Percentiles rank a stretch among this genome's conserved stretches.
Conservation (phyloP, 2,797 vertebrate species). For the Tenualosa ilisha region DNA sequence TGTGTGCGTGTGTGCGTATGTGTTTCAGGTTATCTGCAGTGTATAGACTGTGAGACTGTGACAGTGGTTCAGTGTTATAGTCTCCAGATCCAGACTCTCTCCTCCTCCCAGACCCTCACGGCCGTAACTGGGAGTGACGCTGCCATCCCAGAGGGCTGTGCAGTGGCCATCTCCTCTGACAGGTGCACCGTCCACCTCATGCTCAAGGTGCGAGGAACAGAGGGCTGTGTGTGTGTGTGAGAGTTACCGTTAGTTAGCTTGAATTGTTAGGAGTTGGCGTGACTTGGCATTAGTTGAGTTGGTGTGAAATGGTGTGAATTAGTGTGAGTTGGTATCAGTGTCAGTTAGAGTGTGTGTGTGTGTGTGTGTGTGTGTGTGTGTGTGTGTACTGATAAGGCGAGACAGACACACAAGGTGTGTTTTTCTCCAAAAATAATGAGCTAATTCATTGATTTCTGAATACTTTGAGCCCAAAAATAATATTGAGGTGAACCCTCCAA, state of each 20-base stretch:
- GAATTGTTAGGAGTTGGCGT: too few relatives aligned
- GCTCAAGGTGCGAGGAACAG: conserved; percentile 77
- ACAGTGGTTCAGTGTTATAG: conserved; percentile 73
- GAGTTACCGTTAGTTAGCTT: too few relatives aligned
- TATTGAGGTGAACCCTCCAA: too few relatives aligned
- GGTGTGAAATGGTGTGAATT: too few relatives aligned
- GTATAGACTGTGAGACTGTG: conserved; percentile 72
- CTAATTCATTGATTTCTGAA: background rate
- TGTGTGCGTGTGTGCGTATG: background rate
- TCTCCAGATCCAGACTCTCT: conserved; percentile 83
- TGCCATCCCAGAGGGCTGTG: conserved; percentile 80
- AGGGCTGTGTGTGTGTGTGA: too few relatives aligned
- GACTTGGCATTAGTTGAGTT: too few relatives aligned
- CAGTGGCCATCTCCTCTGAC: conserved; percentile 87
- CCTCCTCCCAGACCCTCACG: conserved; percentile 78
- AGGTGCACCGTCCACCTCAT: conserved; percentile 87
- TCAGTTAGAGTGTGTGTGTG: background rate
- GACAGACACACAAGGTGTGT: too few relatives aligned
- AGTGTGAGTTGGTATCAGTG: too few relatives aligned
- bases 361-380: background rate
- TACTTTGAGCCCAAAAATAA: too few relatives aligned
- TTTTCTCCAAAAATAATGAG: too few relatives aligned
- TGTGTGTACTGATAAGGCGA: too few relatives aligned
- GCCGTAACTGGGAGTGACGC: conserved; percentile 68
- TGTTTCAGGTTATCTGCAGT: conserved; percentile 83